Conservation (phyloP, 2,113 vertebrate genomes). For the Parus major region DNA sequence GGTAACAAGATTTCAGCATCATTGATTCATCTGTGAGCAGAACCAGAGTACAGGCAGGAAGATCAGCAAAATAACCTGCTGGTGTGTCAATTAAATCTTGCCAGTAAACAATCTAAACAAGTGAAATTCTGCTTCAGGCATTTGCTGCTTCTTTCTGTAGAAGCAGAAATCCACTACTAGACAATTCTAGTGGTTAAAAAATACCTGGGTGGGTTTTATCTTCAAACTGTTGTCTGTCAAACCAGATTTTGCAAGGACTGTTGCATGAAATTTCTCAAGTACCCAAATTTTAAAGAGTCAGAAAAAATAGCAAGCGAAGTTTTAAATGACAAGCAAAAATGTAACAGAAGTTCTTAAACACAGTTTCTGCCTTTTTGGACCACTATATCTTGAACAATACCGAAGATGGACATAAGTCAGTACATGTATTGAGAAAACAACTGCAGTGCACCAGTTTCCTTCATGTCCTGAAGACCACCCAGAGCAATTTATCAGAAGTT, state of each 20-base stretch:
- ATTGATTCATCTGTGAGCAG: not conserved
- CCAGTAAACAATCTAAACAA: conserved; percentile 7
- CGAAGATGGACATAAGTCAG: not conserved
- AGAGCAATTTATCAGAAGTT: not conserved
- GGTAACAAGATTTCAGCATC: conserved; percentile 41
- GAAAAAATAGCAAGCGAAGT: not conserved
- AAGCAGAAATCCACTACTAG: not conserved
- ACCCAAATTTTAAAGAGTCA: not conserved
- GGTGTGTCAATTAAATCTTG: conserved; percentile 16
- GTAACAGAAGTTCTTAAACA: not conserved
- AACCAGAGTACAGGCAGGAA: not conserved
- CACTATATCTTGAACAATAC: not conserved
- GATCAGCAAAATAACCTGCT: conserved; percentile 29
- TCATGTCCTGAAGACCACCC: not conserved
- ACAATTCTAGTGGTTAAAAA: not conserved
- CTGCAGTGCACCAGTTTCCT: not conserved
- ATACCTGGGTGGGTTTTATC: not conserved
- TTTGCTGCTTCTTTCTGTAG: not conserved
- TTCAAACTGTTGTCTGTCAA: not conserved
- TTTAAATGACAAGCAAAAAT: not conserved
- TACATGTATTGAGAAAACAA: not conserved
- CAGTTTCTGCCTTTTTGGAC: not conserved
- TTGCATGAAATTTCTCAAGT: not conserved
- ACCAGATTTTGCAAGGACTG: not conserved
- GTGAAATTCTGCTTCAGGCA: not conserved